Evolutionary conservation across 2,888 invertebrate species (phyloP).

Genomic region (Cenopis cana): DNA sequence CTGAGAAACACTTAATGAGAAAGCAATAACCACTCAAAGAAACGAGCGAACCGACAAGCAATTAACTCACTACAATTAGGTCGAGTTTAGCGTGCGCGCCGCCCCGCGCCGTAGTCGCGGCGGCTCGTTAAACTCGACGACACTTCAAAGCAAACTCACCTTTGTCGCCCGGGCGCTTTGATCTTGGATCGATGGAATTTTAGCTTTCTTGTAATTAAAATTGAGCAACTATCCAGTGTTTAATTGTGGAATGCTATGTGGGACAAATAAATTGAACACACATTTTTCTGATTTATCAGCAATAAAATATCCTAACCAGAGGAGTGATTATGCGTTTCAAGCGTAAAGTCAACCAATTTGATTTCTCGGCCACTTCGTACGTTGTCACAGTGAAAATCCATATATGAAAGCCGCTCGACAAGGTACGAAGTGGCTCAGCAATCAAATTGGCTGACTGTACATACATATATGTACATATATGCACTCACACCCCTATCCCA

Average conservation of each 20-base stretch:
- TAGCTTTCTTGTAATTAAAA: constrained; percentile 71
- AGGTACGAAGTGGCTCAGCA: too few relatives aligned
- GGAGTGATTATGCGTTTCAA: too few relatives aligned
- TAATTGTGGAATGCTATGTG: constrained; percentile 51
- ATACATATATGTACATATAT: too few relatives aligned
- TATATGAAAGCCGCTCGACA: too few relatives aligned
- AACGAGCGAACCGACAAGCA: constrained; percentile 53
- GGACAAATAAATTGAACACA: constrained; percentile 45
- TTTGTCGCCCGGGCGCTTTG: constrained; percentile 70
- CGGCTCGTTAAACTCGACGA: constrained; percentile 61
- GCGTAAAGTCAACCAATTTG: too few relatives aligned
- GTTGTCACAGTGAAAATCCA: too few relatives aligned
- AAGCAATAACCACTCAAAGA: constrained; percentile 55
- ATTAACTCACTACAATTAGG: constrained; percentile 63
- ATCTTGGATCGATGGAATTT: constrained; percentile 72
- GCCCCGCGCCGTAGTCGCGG: constrained; percentile 49
- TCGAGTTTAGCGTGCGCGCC: constrained; percentile 55
- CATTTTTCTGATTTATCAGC: background rate
- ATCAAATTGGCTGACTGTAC: too few relatives aligned
- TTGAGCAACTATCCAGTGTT: constrained; percentile 59
- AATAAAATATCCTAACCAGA: too few relatives aligned
- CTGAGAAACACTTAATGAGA: constrained; percentile 45
- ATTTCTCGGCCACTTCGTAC: too few relatives aligned
- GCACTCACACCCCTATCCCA: too few relatives aligned
- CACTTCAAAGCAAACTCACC: constrained; percentile 74